Conservation (phyloP, 2,888 invertebrate species). For the Limenitis arthemis region DNA sequence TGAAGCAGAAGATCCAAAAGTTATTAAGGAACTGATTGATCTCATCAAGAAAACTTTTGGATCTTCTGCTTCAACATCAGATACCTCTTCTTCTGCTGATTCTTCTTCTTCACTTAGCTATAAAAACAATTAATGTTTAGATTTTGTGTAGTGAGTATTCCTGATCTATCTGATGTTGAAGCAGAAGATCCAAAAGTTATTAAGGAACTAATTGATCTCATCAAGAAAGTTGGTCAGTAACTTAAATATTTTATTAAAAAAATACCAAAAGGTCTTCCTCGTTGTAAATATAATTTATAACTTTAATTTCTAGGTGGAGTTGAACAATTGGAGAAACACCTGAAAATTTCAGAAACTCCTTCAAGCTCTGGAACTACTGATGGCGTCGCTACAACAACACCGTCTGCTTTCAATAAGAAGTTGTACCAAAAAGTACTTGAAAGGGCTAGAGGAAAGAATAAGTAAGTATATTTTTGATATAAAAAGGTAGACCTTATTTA, state of each 20-base stretch:
- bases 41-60: constrained; percentile 89
- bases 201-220: constrained; percentile 86
- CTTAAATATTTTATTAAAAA: not conserved
- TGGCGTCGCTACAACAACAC: constrained; percentile 68
- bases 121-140: not conserved
- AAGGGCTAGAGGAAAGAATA: constrained; percentile 52
- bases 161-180: no score
- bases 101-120: constrained; percentile 37
- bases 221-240: constrained; percentile 83
- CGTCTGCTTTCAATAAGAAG: constrained; percentile 79
- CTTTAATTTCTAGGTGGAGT: constrained; percentile 75
- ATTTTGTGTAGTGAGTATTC: constrained; percentile 11
- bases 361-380: constrained; percentile 46
- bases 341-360: constrained; percentile 55
- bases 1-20: constrained; percentile 80
- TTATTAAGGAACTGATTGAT: constrained; percentile 87
- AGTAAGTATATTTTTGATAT: constrained; percentile 34
- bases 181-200: constrained; percentile 84
- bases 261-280: no score
- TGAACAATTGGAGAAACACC: constrained; percentile 87
- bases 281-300: not conserved
- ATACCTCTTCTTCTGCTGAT: constrained; percentile 36
- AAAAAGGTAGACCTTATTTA: not conserved
- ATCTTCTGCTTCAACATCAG: no score
- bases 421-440: constrained; percentile 83